phyloP scores from a whole-genome alignment of 1,140 invertebrate genomes.

The Manduca sexta region DNA sequence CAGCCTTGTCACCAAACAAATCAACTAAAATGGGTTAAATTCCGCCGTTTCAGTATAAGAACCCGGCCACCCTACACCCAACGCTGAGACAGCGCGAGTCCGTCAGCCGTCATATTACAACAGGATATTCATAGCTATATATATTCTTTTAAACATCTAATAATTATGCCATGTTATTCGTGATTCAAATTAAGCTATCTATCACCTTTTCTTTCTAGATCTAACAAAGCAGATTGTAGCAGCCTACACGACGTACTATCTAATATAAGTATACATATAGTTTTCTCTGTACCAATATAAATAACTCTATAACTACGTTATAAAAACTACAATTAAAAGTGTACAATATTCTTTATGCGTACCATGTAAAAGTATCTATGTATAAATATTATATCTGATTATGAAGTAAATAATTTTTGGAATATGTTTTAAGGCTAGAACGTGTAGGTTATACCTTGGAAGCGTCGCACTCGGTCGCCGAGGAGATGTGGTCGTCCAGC shows the following conservation, averaged over 20 bases:
- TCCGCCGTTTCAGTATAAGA: too few species aligned
- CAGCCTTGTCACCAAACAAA: too few species aligned
- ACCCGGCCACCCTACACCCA: too few species aligned
- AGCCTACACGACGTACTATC: constrained; percentile 40
- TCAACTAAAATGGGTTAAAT: too few species aligned
- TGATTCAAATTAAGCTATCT: constrained; percentile 37
- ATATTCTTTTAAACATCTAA: constrained; percentile 4
- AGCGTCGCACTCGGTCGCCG: constrained; percentile 42
- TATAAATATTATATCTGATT: constrained; percentile 67
- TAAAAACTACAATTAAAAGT: constrained; percentile 63
- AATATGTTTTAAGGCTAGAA: constrained; percentile 64
- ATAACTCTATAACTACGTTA: constrained; percentile 60
- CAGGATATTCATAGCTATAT: neutral
- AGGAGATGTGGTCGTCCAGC: constrained; percentile 27
- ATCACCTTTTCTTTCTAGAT: constrained; percentile 37
- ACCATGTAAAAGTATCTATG: constrained; percentile 67
- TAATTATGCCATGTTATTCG: constrained; percentile 60
- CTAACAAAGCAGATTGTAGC: constrained; percentile 54
- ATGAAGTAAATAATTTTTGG: constrained; percentile 70
- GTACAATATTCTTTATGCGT: constrained; percentile 68
- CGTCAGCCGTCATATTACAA: neutral
- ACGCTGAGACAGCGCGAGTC: too few species aligned
- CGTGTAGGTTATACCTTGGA: constrained; percentile 56
- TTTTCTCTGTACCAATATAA: constrained; percentile 51
- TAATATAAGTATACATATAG: constrained; percentile 57